phyloP scores from a whole-genome alignment of 2,888 invertebrate species.

The Dichetophora obliterata region DNA sequence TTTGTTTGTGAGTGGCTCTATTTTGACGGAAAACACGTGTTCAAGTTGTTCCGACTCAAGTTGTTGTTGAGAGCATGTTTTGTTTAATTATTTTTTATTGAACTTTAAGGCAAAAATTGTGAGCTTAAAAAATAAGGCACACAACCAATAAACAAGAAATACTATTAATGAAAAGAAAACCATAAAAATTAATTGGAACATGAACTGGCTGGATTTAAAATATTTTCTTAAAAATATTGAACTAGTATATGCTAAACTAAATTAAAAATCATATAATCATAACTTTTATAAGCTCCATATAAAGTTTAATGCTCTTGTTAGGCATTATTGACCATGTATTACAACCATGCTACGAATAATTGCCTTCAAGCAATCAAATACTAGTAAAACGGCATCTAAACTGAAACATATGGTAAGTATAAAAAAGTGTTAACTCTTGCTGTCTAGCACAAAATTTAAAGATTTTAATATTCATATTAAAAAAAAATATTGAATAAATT shows the following conservation, averaged over 20 bases:
- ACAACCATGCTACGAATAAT: constrained; percentile 16
- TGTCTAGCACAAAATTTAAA: too few species aligned
- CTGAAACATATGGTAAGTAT: constrained; percentile 20
- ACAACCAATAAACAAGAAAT: neutral
- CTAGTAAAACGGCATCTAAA: constrained; percentile 27
- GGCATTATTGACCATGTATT: too few species aligned
- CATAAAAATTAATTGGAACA: neutral
- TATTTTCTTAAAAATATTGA: neutral
- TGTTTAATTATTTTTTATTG: neutral
- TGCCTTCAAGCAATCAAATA: constrained; percentile 26
- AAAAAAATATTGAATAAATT: too few species aligned
- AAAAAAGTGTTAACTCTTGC: neutral
- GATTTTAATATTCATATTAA: too few species aligned
- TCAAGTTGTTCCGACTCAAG: neutral
- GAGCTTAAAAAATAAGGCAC: neutral
- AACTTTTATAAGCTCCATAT: neutral
- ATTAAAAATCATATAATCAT: neutral
- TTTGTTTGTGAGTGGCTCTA: constrained; percentile 18
- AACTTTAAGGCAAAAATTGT: neutral
- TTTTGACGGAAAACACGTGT: constrained; percentile 28
- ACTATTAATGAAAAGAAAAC: neutral
- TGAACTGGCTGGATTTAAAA: neutral
- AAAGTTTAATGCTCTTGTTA: neutral
- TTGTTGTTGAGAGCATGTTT: neutral
- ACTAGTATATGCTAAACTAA: neutral